Percentiles rank a stretch among this genome's conserved stretches.
Conservation (phyloP, 2,888 invertebrate genomes). For the Siphlonurus alternatus region DNA sequence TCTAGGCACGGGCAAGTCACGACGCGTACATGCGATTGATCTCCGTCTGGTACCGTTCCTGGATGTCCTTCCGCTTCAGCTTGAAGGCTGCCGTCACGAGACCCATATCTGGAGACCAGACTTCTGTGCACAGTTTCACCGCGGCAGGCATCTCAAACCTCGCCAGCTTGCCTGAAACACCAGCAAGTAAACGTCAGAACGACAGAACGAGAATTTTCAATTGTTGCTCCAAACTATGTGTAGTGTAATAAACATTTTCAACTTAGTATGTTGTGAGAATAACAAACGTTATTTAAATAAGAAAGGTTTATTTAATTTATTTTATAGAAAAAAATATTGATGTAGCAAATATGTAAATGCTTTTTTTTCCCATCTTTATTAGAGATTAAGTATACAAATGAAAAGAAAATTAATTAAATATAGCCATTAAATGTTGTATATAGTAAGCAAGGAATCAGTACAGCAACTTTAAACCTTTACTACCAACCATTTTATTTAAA, state of each 20-base stretch:
- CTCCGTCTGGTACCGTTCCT: conserved; percentile 81
- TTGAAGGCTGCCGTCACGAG: conserved; percentile 97
- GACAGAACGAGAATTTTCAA: too few relatives aligned
- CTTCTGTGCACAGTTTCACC: conserved; percentile 73
- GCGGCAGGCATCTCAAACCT: conserved; percentile 85
- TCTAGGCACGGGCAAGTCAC: conserved; percentile 32
- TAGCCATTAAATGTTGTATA: too few relatives aligned
- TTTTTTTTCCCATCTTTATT: too few relatives aligned
- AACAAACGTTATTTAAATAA: not conserved
- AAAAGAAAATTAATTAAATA: too few relatives aligned
- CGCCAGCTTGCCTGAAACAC: conserved; percentile 59
- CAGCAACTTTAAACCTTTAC: too few relatives aligned
- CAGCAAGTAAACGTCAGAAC: too few relatives aligned
- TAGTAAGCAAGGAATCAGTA: too few relatives aligned
- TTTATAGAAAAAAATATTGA: not conserved
- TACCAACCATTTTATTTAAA: too few relatives aligned
- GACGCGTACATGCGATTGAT: conserved; percentile 89
- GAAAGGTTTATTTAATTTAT: not conserved
- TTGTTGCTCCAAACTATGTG: too few relatives aligned
- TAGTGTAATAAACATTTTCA: too few relatives aligned
- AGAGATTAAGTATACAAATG: too few relatives aligned
- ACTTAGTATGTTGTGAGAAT: not conserved
- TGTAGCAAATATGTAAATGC: too few relatives aligned
- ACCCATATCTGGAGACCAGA: conserved; percentile 96
- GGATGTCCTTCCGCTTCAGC: conserved; percentile 90